A percentile compares a stretch with the other conserved stretches of the same genome.
These are phyloP conservation scores for Ctenochaetus hawaiiensis DNA, from an alignment of 2,797 vertebrate species.

Conservation along the genomic window DNA sequence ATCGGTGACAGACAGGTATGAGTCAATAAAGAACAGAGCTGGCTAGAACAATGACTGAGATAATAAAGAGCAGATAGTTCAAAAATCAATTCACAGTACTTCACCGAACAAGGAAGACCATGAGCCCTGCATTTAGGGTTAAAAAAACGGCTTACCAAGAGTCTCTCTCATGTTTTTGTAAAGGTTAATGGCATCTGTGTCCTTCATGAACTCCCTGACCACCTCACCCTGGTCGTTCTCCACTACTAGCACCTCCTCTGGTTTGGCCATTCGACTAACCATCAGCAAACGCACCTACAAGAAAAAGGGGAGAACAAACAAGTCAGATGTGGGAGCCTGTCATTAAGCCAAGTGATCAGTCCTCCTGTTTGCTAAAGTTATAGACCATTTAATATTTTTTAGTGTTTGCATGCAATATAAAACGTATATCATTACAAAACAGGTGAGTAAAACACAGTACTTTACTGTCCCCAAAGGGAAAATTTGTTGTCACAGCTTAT, in stretches of 20 bases:
- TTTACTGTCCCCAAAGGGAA: too few species aligned
- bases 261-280: conserved; percentile 99
- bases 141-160: conserved; percentile 84
- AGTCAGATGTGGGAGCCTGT: neutral
- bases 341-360: too few species aligned
- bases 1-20: neutral
- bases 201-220: conserved; percentile 98
- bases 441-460: too few species aligned
- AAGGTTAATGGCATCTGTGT: conserved; percentile 97
- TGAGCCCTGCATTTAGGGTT: neutral
- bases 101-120: neutral
- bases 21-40: neutral
- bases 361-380: neutral
- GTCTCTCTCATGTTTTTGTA: conserved; percentile 99
- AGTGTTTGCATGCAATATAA: neutral
- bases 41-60: neutral
- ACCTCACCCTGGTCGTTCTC: conserved; percentile 99
- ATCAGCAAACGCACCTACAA: conserved; percentile 93
- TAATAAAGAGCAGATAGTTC: neutral
- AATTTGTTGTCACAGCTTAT: too few species aligned
- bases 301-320: neutral
- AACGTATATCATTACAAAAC: too few species aligned
- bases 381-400: too few species aligned
- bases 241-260: conserved; percentile 97
- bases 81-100: neutral